Conservation (phyloP, 2,113 vertebrate genomes). For the Athene cunicularia region DNA sequence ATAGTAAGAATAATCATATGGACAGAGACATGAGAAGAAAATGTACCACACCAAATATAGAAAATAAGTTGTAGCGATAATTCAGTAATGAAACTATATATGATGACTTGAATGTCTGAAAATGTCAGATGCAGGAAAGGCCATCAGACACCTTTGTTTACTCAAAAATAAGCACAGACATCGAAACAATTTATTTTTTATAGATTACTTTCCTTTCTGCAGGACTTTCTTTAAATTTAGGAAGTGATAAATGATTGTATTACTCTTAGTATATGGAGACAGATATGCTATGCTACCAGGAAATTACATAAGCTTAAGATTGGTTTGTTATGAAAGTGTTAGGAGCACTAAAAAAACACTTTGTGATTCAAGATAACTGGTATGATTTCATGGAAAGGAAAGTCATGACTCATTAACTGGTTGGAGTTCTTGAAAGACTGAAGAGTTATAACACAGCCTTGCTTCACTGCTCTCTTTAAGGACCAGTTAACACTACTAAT, state of each 20-base stretch:
- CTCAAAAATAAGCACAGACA: background rate
- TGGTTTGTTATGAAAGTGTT: conserved; percentile 23
- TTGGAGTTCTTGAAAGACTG: background rate
- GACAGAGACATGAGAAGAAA: background rate
- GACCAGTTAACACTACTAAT: background rate
- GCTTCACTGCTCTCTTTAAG: background rate
- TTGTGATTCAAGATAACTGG: conserved; percentile 38
- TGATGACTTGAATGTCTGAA: background rate
- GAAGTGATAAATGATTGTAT: background rate
- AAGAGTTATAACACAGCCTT: background rate
- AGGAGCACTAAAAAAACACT: conserved; percentile 1
- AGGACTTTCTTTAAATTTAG: background rate
- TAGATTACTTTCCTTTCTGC: background rate
- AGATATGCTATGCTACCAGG: background rate
- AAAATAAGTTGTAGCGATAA: background rate
- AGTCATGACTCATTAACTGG: conserved; percentile 13
- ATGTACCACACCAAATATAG: background rate
- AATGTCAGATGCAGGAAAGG: background rate
- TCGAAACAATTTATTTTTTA: background rate
- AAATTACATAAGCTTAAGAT: conserved; percentile 20
- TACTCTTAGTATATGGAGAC: background rate
- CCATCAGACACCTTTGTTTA: background rate
- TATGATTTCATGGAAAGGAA: conserved; percentile 21
- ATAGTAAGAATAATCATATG: background rate
- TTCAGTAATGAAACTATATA: background rate